These are phyloP conservation scores for Trichoplusia ni DNA, from an alignment of 1,140 invertebrate species.

Conservation along the genomic window DNA sequence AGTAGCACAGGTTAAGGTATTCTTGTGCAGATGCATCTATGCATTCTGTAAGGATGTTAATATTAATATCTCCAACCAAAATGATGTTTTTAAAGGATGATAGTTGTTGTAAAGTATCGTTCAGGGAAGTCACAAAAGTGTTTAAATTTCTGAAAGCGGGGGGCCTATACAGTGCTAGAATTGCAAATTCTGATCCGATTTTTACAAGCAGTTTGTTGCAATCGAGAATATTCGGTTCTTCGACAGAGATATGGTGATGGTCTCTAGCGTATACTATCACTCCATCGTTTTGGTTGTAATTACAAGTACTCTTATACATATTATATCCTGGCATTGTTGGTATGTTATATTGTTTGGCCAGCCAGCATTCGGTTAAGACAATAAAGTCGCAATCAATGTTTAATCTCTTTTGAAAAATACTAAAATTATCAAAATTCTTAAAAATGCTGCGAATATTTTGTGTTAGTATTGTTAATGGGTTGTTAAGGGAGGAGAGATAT, in stretches of 20 bases:
- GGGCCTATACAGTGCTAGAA: neutral
- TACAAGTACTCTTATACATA: neutral
- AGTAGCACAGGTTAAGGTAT: neutral
- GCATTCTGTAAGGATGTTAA: neutral
- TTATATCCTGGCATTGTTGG: neutral
- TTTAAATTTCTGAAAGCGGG: neutral
- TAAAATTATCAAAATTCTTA: neutral
- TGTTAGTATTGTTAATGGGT: neutral
- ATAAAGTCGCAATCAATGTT: neutral
- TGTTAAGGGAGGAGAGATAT: neutral
- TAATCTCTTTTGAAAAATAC: neutral
- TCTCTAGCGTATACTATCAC: neutral
- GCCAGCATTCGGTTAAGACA: slow-evolving; percentile 15
- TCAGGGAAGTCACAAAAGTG: neutral
- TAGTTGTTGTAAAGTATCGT: neutral
- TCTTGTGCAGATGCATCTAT: too few relatives aligned
- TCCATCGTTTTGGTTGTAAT: slow-evolving; percentile 1
- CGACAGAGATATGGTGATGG: neutral
- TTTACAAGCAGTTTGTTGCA: neutral
- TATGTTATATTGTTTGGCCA: neutral
- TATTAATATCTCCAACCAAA: neutral
- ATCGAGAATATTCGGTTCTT: neutral
- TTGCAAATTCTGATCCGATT: neutral
- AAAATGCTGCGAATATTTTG: neutral
- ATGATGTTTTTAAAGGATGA: neutral